Conservation (phyloP, 2,888 invertebrate species). For the Hecatera dysodea region DNA sequence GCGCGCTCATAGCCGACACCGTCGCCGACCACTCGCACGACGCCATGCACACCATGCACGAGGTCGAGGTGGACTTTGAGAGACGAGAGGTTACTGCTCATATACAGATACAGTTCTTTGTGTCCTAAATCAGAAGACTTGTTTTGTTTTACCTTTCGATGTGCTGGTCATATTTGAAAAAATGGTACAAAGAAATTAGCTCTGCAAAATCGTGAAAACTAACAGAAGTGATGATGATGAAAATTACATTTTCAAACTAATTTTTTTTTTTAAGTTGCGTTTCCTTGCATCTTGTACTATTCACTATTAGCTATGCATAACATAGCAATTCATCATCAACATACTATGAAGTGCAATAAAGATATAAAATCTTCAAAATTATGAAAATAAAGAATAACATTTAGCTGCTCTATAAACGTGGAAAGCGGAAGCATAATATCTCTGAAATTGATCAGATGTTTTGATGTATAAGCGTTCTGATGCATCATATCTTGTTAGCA, state of each 20-base stretch:
- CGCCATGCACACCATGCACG: slow-evolving; percentile 67
- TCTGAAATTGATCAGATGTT: not conserved
- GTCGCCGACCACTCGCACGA: slow-evolving; percentile 60
- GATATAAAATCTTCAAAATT: not conserved
- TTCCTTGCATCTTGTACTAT: not conserved
- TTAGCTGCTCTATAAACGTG: not conserved
- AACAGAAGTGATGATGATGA: not conserved
- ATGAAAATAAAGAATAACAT: not conserved
- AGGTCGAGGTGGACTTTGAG: slow-evolving; percentile 62
- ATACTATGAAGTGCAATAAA: not conserved
- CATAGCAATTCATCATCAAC: not conserved
- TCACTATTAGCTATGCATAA: not conserved
- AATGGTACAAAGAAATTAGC: not conserved
- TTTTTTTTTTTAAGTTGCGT: not conserved
- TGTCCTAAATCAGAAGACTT: not conserved
- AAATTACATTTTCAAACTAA: not conserved
- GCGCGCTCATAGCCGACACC: slow-evolving; percentile 68
- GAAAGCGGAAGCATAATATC: not conserved
- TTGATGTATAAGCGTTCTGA: not conserved
- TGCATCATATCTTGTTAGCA: slow-evolving; percentile 16
- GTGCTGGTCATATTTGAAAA: not conserved
- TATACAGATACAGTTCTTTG: not conserved
- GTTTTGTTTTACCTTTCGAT: not conserved
- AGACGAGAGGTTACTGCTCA: slow-evolving; percentile 46
- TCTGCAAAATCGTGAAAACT: not conserved